Evolutionary conservation across 2,888 invertebrate genomes (phyloP).

Genomic region (Tetropium fuscum): DNA sequence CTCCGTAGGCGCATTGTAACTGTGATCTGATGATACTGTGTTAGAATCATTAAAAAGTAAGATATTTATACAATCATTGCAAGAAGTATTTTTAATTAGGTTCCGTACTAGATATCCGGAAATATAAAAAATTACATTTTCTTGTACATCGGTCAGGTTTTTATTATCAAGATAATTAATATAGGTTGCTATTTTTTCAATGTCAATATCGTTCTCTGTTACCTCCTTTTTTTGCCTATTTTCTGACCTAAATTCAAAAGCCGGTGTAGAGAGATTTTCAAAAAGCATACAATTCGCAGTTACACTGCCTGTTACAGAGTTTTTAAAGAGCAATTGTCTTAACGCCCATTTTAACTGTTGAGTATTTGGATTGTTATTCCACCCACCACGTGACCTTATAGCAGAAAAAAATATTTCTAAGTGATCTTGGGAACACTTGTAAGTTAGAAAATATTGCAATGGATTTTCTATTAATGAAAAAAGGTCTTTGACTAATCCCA

Average conservation of each 20-base stretch:
- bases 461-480: conserved; percentile 21
- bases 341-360: conserved; percentile 39
- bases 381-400: conserved; percentile 20
- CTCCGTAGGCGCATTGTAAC: no score
- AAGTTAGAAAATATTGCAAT: conserved; percentile 6
- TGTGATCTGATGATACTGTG: no score
- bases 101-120: conserved; percentile 13
- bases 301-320: conserved; percentile 40
- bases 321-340: conserved; percentile 40
- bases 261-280: conserved; percentile 28
- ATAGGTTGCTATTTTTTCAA: neutral
- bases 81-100: conserved; percentile 8
- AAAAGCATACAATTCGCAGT: conserved; percentile 40
- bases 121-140: conserved; percentile 18
- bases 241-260: conserved; percentile 37
- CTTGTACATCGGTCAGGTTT: conserved; percentile 16
- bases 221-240: conserved; percentile 13
- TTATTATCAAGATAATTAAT: neutral
- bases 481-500: conserved; percentile 30
- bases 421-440: conserved; percentile 18
- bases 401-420: conserved; percentile 19
- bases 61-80: conserved; percentile 17
- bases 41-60: no score
- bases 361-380: conserved; percentile 43
- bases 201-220: neutral